Evolutionary conservation across 2,888 invertebrate genomes (phyloP).

Genomic region (Tetragnatha montana): DNA sequence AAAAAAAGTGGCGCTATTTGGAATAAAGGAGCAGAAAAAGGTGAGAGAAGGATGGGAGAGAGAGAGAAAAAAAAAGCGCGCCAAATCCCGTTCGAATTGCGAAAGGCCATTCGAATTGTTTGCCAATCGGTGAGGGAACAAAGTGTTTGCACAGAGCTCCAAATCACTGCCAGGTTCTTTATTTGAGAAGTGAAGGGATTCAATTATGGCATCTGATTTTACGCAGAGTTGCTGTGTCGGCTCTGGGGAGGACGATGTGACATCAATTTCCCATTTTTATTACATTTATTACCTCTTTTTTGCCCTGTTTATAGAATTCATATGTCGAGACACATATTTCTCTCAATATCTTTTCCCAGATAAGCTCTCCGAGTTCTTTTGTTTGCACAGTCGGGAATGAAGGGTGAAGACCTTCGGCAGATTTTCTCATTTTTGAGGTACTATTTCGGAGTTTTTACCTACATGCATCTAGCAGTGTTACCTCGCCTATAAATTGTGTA

Average conservation of each 20-base stretch:
- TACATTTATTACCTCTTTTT: conserved; percentile 18
- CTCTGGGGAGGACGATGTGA: conserved; percentile 17
- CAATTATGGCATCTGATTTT: conserved; percentile 60
- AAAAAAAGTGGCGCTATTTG: conserved; percentile 3
- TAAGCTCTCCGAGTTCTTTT: not conserved
- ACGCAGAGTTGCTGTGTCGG: conserved; percentile 43
- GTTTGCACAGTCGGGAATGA: not conserved
- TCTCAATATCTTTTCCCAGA: not conserved
- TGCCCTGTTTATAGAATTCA: not conserved
- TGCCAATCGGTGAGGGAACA: conserved; percentile 44
- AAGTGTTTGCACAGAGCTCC: conserved; percentile 56
- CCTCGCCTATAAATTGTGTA: no score
- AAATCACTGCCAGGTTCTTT: conserved; percentile 53
- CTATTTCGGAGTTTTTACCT: no score
- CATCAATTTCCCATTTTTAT: conserved; percentile 28
- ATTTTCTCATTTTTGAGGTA: no score
- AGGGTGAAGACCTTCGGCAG: not conserved
- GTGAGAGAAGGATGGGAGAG: not conserved
- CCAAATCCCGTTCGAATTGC: conserved; percentile 54
- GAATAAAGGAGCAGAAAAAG: not conserved
- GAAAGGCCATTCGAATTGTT: conserved; percentile 42
- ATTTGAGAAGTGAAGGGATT: conserved; percentile 57
- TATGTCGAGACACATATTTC: not conserved
- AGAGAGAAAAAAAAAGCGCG: conserved; percentile 5
- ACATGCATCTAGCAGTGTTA: no score